Evolutionary conservation across 2,888 invertebrate species (phyloP).

Genomic region (Argyresthia albistria): DNA sequence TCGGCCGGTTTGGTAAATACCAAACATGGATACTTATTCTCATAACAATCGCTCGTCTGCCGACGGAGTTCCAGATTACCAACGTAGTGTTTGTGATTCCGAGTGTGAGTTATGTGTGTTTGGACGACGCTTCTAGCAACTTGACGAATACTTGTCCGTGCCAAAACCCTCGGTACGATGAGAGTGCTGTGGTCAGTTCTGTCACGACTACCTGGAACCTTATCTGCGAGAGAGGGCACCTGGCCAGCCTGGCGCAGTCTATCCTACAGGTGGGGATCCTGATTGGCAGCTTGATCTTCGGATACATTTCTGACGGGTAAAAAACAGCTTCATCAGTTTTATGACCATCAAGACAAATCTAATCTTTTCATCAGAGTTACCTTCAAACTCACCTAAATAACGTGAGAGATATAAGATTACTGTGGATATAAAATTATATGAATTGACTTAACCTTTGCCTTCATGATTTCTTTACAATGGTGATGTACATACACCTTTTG

Average conservation of each 20-base stretch:
- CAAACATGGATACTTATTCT: constrained; percentile 65
- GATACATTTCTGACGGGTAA: constrained; percentile 64
- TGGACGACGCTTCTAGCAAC: constrained; percentile 37
- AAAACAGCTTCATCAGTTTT: too few relatives aligned
- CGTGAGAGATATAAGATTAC: too few relatives aligned
- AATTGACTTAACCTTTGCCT: too few relatives aligned
- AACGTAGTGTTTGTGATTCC: constrained; percentile 73
- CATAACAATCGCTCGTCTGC: constrained; percentile 62
- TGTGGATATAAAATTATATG: too few relatives aligned
- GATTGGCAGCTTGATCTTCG: constrained; percentile 66
- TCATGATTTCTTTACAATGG: too few relatives aligned
- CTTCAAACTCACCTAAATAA: too few relatives aligned
- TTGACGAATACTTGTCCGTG: constrained; percentile 52
- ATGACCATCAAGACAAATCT: too few relatives aligned
- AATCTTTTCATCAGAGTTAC: too few relatives aligned
- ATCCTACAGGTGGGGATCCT: constrained; percentile 71
- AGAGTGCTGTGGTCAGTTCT: constrained; percentile 62
- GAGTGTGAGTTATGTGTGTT: constrained; percentile 58
- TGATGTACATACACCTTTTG: too few relatives aligned
- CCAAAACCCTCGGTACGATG: constrained; percentile 63
- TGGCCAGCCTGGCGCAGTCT: constrained; percentile 70
- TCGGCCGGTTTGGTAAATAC: constrained; percentile 69
- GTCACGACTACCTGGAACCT: constrained; percentile 75
- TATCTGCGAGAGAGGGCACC: constrained; percentile 67
- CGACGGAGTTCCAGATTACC: constrained; percentile 69